Conservation (phyloP, 1,140 invertebrate genomes). For the Apis dorsata region DNA sequence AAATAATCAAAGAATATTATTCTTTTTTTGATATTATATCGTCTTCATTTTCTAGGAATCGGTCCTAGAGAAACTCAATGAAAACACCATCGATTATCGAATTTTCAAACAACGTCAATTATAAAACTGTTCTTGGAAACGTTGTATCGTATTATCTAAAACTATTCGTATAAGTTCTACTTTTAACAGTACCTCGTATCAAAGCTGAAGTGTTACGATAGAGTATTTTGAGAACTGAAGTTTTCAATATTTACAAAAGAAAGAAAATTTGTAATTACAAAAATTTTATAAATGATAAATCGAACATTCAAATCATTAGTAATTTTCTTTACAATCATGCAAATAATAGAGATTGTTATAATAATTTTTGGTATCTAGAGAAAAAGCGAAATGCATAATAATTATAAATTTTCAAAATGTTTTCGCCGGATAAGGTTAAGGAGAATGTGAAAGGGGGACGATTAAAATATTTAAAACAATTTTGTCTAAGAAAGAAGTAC, state of each 20-base stretch:
- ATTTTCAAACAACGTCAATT: not conserved
- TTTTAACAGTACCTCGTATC: not conserved
- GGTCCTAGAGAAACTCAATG: not conserved
- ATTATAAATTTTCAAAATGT: slow-evolving; percentile 44
- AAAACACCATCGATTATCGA: not conserved
- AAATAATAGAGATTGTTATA: slow-evolving; percentile 55
- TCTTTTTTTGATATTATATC: too few relatives aligned
- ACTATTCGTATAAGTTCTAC: slow-evolving; percentile 20
- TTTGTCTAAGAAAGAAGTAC: slow-evolving; percentile 53
- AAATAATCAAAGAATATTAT: too few relatives aligned
- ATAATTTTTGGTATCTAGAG: slow-evolving; percentile 37
- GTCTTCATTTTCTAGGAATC: not conserved
- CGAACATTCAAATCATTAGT: slow-evolving; percentile 43
- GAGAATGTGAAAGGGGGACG: slow-evolving; percentile 21
- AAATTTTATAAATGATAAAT: slow-evolving; percentile 22
- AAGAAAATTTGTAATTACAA: slow-evolving; percentile 35
- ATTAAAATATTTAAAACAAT: slow-evolving; percentile 32
- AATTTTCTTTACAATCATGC: slow-evolving; percentile 60
- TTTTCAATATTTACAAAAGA: slow-evolving; percentile 42
- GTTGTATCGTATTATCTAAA: not conserved
- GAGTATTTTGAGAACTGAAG: slow-evolving; percentile 14
- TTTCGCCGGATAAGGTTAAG: slow-evolving; percentile 26
- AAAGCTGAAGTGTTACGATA: slow-evolving; percentile 17
- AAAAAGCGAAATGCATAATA: slow-evolving; percentile 62
- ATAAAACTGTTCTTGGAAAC: not conserved